Evolutionary conservation across 2,113 vertebrate species (phyloP).

Genomic region (Phrynosoma platyrhinos): DNA sequence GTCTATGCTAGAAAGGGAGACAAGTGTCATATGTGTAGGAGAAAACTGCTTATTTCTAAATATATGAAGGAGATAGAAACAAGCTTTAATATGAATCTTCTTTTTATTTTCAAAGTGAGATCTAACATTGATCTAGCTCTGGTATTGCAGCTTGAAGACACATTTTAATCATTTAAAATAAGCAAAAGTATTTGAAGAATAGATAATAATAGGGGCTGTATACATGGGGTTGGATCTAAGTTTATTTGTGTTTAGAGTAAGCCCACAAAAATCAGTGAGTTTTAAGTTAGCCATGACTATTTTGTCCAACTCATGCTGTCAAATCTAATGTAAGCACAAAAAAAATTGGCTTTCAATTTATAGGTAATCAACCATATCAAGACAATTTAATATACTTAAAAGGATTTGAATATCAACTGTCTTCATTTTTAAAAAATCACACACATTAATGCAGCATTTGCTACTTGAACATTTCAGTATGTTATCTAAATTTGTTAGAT

Average conservation of each 20-base stretch:
- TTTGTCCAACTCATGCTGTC: background rate
- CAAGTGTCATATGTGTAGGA: background rate
- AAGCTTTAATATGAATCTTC: background rate
- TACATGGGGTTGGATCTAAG: background rate
- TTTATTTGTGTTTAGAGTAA: background rate
- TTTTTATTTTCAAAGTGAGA: slow-evolving; percentile 8
- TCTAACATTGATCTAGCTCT: background rate
- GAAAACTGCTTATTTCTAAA: background rate
- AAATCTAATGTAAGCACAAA: background rate
- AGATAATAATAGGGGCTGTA: background rate
- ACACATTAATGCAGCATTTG: background rate
- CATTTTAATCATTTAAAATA: slow-evolving; percentile 2
- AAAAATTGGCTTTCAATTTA: background rate
- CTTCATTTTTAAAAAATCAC: too few species aligned
- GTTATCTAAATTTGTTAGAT: slow-evolving; percentile 1
- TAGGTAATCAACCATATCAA: background rate
- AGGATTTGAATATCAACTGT: too few species aligned
- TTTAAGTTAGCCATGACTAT: background rate
- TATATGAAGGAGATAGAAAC: background rate
- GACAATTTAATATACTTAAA: background rate
- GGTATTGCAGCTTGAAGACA: background rate
- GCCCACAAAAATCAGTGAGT: background rate
- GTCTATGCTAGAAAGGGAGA: background rate
- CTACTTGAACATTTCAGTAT: background rate
- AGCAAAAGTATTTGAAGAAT: background rate